phyloP scores from a whole-genome alignment of 2,113 vertebrate genomes.

The Phainopepla nitens region DNA sequence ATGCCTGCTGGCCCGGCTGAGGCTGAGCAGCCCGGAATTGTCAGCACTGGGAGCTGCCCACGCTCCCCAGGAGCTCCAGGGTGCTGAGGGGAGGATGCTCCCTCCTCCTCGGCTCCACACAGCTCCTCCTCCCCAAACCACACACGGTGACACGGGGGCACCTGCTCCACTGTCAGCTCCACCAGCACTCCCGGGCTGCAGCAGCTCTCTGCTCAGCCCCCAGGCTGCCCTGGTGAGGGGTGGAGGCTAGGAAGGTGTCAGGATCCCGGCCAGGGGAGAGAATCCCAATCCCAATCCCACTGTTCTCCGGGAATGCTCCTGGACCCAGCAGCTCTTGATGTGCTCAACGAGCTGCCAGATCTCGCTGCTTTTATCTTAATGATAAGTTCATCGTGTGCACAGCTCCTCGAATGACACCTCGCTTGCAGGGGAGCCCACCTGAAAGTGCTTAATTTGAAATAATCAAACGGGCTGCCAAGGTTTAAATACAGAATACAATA shows the following conservation, averaged over 20 bases:
- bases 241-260: neutral
- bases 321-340: neutral
- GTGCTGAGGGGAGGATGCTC: too few relatives aligned
- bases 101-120: too few relatives aligned
- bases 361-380: neutral
- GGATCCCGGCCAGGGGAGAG: neutral
- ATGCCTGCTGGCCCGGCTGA: fast-evolving
- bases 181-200: neutral
- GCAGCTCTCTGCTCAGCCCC: neutral
- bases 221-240: neutral
- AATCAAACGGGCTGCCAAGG: neutral
- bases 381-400: neutral
- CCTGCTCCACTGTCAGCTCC: too few relatives aligned
- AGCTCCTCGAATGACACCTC: constrained; percentile 36
- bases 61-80: too few relatives aligned
- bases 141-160: too few relatives aligned
- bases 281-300: too few relatives aligned
- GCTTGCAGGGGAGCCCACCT: constrained; percentile 5
- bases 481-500: neutral
- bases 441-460: neutral
- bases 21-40: too few relatives aligned
- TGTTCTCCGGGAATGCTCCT: neutral
- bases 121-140: too few relatives aligned
- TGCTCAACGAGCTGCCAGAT: neutral
- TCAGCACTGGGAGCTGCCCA: too few relatives aligned